phyloP scores from a whole-genome alignment of 2,113 vertebrate genomes.

The Pachypanchax playfairii region DNA sequence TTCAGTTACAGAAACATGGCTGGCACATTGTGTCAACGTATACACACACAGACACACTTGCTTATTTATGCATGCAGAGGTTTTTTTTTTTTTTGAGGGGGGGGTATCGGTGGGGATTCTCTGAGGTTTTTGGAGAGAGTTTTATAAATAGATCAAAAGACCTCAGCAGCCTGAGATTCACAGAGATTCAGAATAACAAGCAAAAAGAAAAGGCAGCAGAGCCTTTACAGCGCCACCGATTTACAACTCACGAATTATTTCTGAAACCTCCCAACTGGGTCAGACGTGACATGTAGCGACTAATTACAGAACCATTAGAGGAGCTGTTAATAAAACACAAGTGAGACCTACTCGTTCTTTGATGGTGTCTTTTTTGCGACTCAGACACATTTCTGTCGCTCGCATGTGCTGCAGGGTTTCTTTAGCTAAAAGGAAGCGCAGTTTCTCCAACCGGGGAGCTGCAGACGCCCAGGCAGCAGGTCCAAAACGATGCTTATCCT shows the following conservation, averaged over 20 bases:
- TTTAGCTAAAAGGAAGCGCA: conserved; percentile 87
- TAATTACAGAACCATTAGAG: conserved; percentile 3
- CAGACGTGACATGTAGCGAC: not conserved
- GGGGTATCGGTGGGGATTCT: conserved; percentile 39
- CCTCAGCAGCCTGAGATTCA: conserved; percentile 41
- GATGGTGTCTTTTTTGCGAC: conserved; percentile 83
- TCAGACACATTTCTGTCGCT: conserved; percentile 89
- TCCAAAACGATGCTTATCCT: conserved; percentile 87
- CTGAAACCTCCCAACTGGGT: not conserved
- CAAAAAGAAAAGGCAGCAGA: not conserved
- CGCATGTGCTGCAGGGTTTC: conserved; percentile 93
- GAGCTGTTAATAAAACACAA: not conserved
- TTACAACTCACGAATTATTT: conserved; percentile 22
- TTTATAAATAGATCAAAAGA: conserved; percentile 72
- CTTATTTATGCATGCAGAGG: conserved; percentile 38
- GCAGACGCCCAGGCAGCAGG: conserved; percentile 88
- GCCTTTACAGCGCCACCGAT: conserved; percentile 9
- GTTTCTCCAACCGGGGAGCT: conserved; percentile 86
- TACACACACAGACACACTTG: conserved; percentile 20
- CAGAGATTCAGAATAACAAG: conserved; percentile 52
- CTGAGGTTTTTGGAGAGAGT: conserved; percentile 46
- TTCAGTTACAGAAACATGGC: too few relatives aligned
- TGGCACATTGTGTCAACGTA: conserved; percentile 12
- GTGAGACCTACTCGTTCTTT: conserved; percentile 71
- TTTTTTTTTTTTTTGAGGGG: conserved; percentile 29